Evolutionary conservation across 2,888 invertebrate species (phyloP), one percentile per base, ranked within the genome.

Genomic region (Limenitis camilla): DNA sequence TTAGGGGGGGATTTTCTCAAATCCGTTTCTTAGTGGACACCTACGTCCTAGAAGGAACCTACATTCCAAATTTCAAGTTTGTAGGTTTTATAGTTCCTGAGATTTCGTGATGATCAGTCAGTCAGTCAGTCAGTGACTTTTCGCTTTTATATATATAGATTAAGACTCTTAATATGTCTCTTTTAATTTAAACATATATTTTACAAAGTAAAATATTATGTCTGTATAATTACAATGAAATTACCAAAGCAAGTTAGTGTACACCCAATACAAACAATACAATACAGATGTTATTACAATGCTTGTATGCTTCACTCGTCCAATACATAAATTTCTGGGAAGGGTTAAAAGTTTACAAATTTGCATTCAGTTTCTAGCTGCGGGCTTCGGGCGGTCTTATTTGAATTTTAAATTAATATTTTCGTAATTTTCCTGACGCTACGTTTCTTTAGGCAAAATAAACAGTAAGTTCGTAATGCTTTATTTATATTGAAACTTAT

Each of bases 331-430:
- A 56, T 58, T 56, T 51, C 46, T 52, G 29, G 39, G 46, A 45
- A 58, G 60, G 60, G 59, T 58, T 60, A 60, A 60, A 60, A 57
- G 60, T 59, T 58, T 60, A 60, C 59, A 54, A 57, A 61, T 61
- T 60, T 57, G 52, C 54, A 58, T 58, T 52, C 30, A 11, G 44
- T 49, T 55, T 33, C 56, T 41, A 51, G 45, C 56, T 30, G 45
- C 48, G 44, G 19, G 19, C 19, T 19, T 2, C 19, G 19, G 19
- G 19, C 19, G 19, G 3, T 53, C 40, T 9, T 45, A 56, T 62
- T 61, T 58, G 52, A 58, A 59, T 52, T 58, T 56, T 48, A 56
- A 56, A 58, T 61, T 50, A 43, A 46, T 61, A 56, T 59, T 61
- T 58, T 61, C 41, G 55, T 53, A 52, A 60, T 46, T 59, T 53